phyloP scores from a whole-genome alignment of 2,113 vertebrate species.

The Tringa solitaria region DNA sequence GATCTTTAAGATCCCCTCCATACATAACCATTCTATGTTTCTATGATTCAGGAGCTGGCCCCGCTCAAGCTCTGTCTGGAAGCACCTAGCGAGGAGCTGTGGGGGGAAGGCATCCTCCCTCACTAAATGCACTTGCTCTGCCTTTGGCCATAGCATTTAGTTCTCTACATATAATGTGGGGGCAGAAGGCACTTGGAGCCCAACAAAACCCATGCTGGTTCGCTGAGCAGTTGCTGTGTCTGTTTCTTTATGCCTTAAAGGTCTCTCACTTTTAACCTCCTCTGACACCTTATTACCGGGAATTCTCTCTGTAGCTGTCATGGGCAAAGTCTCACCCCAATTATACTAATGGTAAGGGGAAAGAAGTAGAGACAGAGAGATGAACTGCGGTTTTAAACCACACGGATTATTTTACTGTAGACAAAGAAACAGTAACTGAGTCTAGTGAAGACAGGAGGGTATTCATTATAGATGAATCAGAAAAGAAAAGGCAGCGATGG shows the following conservation, averaged over 20 bases:
- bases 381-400: background rate
- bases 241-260: background rate
- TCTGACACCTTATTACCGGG: background rate
- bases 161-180: fast-evolving
- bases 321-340: background rate
- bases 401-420: background rate
- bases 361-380: background rate
- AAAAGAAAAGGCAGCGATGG: background rate
- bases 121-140: background rate
- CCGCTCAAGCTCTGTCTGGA: background rate
- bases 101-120: background rate
- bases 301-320: background rate
- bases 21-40: background rate
- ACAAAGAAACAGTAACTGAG: constrained; percentile 17
- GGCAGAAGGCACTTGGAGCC: background rate
- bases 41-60: background rate
- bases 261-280: background rate
- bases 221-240: background rate
- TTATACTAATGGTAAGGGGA: constrained; percentile 7
- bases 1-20: no score
- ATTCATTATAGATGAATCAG: constrained; percentile 41
- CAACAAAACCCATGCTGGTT: background rate
- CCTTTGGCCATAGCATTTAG: background rate
- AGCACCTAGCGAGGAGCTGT: background rate
- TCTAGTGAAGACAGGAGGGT: background rate